These are phyloP conservation scores for Hyla sarda DNA, from an alignment of 2,113 vertebrate species.

Conservation along the genomic window DNA sequence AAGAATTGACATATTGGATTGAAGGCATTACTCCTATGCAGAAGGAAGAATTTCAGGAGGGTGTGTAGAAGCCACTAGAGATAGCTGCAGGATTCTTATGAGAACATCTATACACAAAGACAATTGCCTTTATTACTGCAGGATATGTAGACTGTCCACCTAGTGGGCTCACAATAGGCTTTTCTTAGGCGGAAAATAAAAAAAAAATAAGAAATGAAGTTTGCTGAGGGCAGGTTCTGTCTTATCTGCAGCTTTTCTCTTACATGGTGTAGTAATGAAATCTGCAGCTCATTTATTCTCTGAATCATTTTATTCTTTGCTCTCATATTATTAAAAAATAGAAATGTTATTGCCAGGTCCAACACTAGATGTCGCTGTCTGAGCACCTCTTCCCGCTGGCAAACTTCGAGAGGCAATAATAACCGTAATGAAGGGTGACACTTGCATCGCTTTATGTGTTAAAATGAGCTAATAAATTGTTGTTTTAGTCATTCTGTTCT, in stretches of 20 bases:
- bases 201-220: conserved; percentile 20
- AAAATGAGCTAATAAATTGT: conserved; percentile 11
- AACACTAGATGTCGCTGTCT: conserved; percentile 50
- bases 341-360: neutral
- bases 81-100: conserved; percentile 29
- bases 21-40: conserved; percentile 40
- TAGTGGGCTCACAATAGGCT: conserved; percentile 35
- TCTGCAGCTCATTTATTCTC: neutral
- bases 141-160: conserved; percentile 35
- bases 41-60: conserved; percentile 42
- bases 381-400: conserved; percentile 14
- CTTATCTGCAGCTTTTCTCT: conserved; percentile 14
- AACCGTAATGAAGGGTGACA: conserved; percentile 41
- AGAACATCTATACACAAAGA: conserved; percentile 30
- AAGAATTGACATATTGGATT: conserved; percentile 57
- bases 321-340: neutral
- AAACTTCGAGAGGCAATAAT: conserved; percentile 6
- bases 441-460: neutral
- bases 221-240: conserved; percentile 5
- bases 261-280: conserved; percentile 15
- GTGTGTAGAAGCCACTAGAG: conserved; percentile 17
- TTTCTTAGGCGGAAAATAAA: conserved; percentile 10
- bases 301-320: neutral
- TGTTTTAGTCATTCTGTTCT: neutral
- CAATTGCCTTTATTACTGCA: conserved; percentile 47